Percentiles rank a stretch among this genome's conserved stretches.
phyloP scores from a whole-genome alignment of 2,113 vertebrate genomes.

The Dipodomys merriami region DNA sequence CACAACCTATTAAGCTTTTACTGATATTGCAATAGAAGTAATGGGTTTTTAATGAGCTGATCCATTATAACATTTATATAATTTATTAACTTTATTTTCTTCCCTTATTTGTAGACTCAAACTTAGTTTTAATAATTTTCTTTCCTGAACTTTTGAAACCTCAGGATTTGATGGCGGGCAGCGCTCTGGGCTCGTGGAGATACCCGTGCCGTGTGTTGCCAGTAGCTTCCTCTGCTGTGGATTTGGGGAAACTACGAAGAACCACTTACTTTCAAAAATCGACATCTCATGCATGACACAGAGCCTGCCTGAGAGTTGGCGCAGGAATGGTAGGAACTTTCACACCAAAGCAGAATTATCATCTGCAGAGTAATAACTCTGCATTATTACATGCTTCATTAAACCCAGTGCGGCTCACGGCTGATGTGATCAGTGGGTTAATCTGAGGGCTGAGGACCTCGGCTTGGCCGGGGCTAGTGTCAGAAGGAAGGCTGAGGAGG shows the following conservation, averaged over 20 bases:
- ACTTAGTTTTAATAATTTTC: constrained; percentile 53
- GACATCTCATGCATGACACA: no score
- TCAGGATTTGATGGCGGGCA: not conserved
- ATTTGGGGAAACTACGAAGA: not conserved
- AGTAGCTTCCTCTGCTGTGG: no score
- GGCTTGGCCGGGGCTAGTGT: no score
- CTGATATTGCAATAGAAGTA: constrained; percentile 80
- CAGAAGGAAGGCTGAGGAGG: no score
- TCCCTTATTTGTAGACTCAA: constrained; percentile 65
- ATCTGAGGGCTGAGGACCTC: not conserved
- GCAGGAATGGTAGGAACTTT: not conserved
- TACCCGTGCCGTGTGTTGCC: not conserved
- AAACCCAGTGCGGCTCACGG: not conserved
- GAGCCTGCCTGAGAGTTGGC: not conserved
- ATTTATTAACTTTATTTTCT: constrained; percentile 76
- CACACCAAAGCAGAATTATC: not conserved
- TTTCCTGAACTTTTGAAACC: constrained; percentile 45
- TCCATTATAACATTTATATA: constrained; percentile 80
- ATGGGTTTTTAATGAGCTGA: constrained; percentile 81
- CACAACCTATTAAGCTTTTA: constrained; percentile 82
- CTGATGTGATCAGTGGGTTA: not conserved
- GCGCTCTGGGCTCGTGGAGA: not conserved
- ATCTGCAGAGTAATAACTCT: not conserved
- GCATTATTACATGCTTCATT: no score
- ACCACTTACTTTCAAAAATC: not conserved